Conservation (phyloP, 2,888 invertebrate genomes). For the Sphaerophoria rueppellii region DNA sequence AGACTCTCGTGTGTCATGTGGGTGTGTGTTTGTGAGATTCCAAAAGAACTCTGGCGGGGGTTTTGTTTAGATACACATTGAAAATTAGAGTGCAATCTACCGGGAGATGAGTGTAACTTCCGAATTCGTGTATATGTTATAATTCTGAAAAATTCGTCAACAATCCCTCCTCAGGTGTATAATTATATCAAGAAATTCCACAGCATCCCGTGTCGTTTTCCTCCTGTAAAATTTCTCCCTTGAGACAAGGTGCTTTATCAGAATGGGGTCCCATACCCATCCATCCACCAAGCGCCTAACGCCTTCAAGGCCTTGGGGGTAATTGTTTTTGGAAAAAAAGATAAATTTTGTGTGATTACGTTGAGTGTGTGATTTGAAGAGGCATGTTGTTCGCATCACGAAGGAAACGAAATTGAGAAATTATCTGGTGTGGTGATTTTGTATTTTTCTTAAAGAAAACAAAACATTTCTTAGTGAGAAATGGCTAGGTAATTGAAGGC, state of each 20-base stretch:
- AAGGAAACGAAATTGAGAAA: no score
- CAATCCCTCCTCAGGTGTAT: constrained; percentile 70
- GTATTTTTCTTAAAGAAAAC: no score
- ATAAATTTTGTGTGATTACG: constrained; percentile 59
- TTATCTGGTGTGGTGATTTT: no score
- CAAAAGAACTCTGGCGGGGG: not conserved
- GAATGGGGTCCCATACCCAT: not conserved
- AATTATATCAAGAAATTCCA: constrained; percentile 62
- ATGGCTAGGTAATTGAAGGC: no score
- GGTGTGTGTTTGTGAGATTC: constrained; percentile 10
- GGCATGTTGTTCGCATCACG: no score
- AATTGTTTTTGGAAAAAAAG: constrained; percentile 61
- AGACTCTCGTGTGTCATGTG: not conserved
- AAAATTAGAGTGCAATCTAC: constrained; percentile 10
- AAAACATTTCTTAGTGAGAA: no score
- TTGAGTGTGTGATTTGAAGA: no score
- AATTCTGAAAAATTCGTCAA: constrained; percentile 62
- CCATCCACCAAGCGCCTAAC: not conserved
- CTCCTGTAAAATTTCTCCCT: constrained; percentile 12
- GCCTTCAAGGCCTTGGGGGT: constrained; percentile 33
- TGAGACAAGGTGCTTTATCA: not conserved
- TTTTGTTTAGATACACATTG: not conserved
- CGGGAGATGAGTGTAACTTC: constrained; percentile 12
- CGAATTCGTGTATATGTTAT: constrained; percentile 56
- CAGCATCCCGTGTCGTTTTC: not conserved